phyloP scores from a whole-genome alignment of 2,888 invertebrate species.

The Ashinkailepas kermadecensis region DNA sequence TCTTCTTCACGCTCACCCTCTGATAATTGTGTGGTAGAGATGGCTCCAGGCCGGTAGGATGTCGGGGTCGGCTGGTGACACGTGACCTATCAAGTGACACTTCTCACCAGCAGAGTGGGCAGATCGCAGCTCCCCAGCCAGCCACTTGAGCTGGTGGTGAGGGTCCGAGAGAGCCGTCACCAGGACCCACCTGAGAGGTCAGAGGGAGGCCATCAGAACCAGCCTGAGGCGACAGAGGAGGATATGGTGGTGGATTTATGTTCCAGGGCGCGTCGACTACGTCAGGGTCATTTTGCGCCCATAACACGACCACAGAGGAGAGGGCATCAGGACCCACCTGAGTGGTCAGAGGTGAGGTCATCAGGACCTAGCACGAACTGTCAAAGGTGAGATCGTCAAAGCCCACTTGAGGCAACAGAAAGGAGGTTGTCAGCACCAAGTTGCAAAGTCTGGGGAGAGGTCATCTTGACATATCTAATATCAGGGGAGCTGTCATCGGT shows the following conservation, averaged over 20 bases:
- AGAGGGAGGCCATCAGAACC: neutral
- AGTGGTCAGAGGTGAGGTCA: neutral
- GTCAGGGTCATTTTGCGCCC: too few relatives aligned
- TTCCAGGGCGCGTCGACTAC: too few relatives aligned
- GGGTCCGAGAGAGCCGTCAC: constrained; percentile 43
- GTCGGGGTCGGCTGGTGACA: constrained; percentile 44
- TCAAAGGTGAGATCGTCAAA: too few relatives aligned
- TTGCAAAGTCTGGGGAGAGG: too few relatives aligned
- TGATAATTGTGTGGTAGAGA: constrained; percentile 38
- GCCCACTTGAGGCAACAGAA: too few relatives aligned
- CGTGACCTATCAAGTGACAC: constrained; percentile 47
- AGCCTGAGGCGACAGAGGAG: too few relatives aligned
- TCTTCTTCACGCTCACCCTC: constrained; percentile 31
- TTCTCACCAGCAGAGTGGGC: constrained; percentile 43
- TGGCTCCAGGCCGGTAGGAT: constrained; percentile 46
- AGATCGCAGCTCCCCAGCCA: constrained; percentile 43
- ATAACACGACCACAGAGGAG: too few relatives aligned
- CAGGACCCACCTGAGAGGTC: constrained; percentile 33
- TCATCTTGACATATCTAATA: too few relatives aligned
- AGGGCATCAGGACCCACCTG: neutral
- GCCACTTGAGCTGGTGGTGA: constrained; percentile 46
- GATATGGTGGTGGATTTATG: too few relatives aligned
- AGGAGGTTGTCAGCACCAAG: too few relatives aligned
- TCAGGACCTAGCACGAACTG: neutral
- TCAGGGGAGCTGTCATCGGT: too few relatives aligned